Evolutionary conservation across 2,797 vertebrate species (phyloP).

Genomic region (Aulostomus chinensis): DNA sequence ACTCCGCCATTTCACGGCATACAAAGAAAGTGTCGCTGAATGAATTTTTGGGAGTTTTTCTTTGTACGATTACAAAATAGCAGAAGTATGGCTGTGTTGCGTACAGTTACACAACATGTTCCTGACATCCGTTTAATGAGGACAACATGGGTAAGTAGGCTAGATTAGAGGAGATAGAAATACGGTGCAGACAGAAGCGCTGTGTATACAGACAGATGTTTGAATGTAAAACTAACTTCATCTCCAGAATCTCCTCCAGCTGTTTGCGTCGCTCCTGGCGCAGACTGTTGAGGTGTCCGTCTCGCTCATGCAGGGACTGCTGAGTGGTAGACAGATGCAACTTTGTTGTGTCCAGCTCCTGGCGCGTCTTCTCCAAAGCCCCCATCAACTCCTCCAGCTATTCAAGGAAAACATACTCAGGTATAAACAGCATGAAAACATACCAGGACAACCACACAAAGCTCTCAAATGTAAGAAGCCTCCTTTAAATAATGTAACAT

Average conservation of each 20-base stretch:
- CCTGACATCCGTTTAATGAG: background rate
- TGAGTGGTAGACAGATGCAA: slow-evolving; percentile 91
- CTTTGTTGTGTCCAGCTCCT: slow-evolving; percentile 93
- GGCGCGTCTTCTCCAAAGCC: slow-evolving; percentile 91
- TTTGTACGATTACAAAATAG: no score
- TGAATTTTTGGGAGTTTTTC: no score
- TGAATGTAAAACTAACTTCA: slow-evolving; percentile 88
- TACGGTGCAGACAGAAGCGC: background rate
- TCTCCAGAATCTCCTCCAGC: slow-evolving; percentile 94
- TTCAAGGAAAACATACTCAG: slow-evolving; percentile 15
- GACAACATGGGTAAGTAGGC: background rate
- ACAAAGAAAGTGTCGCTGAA: no score
- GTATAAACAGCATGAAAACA: slow-evolving; percentile 11
- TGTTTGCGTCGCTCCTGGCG: slow-evolving; percentile 91
- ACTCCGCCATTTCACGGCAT: no score
- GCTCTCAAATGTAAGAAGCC: background rate
- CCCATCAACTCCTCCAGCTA: slow-evolving; percentile 94
- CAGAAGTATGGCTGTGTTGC: no score
- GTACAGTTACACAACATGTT: background rate
- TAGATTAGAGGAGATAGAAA: background rate
- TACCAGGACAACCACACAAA: background rate
- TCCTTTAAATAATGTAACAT: slow-evolving; percentile 1
- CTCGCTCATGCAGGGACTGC: slow-evolving; percentile 90
- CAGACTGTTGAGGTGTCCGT: slow-evolving; percentile 88
- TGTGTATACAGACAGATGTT: background rate